These are phyloP conservation scores for Pseudococcus longispinus DNA, from an alignment of 2,888 invertebrate genomes.

Conservation along the genomic window DNA sequence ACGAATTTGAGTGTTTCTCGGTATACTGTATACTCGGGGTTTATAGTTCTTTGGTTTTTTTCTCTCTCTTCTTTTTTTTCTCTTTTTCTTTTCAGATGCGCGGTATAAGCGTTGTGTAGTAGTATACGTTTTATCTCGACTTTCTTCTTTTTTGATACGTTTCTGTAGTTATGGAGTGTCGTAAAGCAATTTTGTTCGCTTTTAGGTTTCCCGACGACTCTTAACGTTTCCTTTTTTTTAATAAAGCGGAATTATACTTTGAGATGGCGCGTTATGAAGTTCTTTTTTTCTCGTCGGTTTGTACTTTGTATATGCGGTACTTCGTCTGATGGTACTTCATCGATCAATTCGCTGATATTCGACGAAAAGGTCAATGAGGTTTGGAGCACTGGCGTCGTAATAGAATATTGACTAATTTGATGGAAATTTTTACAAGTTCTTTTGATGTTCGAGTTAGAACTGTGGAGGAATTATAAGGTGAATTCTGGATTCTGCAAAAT, in stretches of 20 bases:
- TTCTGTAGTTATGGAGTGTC: background rate
- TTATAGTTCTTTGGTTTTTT: background rate
- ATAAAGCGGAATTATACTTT: background rate
- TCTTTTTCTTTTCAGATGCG: background rate
- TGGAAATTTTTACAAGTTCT: background rate
- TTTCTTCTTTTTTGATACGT: background rate
- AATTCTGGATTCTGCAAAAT: too few relatives aligned
- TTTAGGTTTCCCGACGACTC: background rate
- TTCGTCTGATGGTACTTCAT: background rate
- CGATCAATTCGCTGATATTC: background rate
- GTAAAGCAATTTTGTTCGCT: slow-evolving; percentile 6
- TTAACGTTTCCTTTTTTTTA: slow-evolving; percentile 21
- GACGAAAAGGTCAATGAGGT: background rate
- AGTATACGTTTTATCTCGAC: background rate
- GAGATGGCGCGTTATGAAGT: background rate
- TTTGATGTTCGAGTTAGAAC: too few relatives aligned
- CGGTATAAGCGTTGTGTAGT: background rate
- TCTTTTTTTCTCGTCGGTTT: background rate
- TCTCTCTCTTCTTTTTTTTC: background rate
- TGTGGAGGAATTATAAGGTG: too few relatives aligned
- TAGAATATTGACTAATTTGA: background rate
- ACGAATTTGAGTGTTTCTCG: slow-evolving; percentile 16
- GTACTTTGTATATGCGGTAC: background rate
- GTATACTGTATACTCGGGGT: background rate
- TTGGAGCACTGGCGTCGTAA: background rate